Percentiles rank a stretch among this genome's conserved stretches.
These are phyloP conservation scores for Oppia nitens DNA, from an alignment of 1,140 invertebrate species.

Conservation along the genomic window DNA sequence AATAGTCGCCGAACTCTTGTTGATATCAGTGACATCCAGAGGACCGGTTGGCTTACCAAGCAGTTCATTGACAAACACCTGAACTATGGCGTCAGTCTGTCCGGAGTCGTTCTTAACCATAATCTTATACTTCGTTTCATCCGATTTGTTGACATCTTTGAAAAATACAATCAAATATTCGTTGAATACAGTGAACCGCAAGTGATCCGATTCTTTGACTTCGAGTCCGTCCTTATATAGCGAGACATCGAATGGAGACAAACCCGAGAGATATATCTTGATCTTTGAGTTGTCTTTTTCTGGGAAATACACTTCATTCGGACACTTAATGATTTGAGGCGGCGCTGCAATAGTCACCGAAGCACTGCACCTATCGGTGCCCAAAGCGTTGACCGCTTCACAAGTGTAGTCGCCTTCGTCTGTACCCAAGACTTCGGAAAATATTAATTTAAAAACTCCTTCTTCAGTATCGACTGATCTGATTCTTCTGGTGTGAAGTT, in stretches of 20 bases:
- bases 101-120: slow-evolving; percentile 83
- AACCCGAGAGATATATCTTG: slow-evolving; percentile 79
- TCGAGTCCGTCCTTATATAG: slow-evolving; percentile 62
- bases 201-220: slow-evolving; percentile 51
- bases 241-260: slow-evolving; percentile 70
- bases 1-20: slow-evolving; percentile 67
- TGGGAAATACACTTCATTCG: slow-evolving; percentile 67
- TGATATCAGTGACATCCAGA: slow-evolving; percentile 70
- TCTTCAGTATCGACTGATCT: slow-evolving; percentile 26
- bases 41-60: slow-evolving; percentile 86
- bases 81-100: slow-evolving; percentile 58
- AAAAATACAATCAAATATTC: slow-evolving; percentile 90
- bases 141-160: slow-evolving; percentile 62
- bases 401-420: slow-evolving; percentile 95
- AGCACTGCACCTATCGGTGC: slow-evolving; percentile 51
- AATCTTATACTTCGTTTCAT: slow-evolving; percentile 67
- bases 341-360: slow-evolving; percentile 61
- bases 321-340: slow-evolving; percentile 80
- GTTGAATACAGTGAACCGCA: slow-evolving; percentile 87
- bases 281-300: slow-evolving; percentile 89
- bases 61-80: slow-evolving; percentile 65
- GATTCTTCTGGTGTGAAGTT: slow-evolving; percentile 9
- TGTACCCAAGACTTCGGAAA: slow-evolving; percentile 26
- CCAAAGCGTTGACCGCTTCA: slow-evolving; percentile 78
- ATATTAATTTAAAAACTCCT: slow-evolving; percentile 20